Percentiles rank a stretch among this genome's conserved stretches.
Evolutionary conservation across 2,113 vertebrate genomes (phyloP).

Genomic region (Trichechus manatus): DNA sequence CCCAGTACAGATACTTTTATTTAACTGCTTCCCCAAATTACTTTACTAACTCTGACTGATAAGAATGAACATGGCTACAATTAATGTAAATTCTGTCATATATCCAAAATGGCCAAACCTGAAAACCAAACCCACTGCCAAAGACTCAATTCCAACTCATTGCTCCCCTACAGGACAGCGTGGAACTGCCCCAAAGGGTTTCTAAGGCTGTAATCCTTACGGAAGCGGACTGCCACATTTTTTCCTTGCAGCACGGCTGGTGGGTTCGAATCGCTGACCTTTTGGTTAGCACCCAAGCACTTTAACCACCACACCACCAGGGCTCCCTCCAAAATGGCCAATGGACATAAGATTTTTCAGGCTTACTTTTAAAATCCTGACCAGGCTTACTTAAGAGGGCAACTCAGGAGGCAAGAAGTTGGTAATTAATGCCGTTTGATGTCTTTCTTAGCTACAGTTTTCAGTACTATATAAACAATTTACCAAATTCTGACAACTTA

Average conservation of each 20-base stretch:
- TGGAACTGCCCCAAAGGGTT: too few species aligned
- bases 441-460: neutral
- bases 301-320: too few species aligned
- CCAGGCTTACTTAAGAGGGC: neutral
- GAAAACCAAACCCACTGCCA: too few species aligned
- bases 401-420: neutral
- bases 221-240: too few species aligned
- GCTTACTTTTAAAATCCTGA: neutral
- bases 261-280: too few species aligned
- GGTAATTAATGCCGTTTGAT: neutral
- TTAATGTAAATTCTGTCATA: neutral
- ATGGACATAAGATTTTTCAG: neutral
- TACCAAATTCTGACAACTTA: neutral
- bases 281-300: too few species aligned
- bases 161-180: too few species aligned
- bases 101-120: constrained; percentile 8
- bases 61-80: constrained; percentile 9
- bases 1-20: neutral
- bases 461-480: neutral
- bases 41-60: neutral
- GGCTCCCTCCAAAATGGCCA: neutral
- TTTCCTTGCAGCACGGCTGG: too few species aligned
- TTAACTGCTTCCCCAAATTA: neutral
- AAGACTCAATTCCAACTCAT: too few species aligned
- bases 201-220: too few species aligned